A percentile compares a stretch with the other conserved stretches of the same genome.
These are phyloP conservation scores for Dolichomitus sp. DNA, from an alignment of 2,888 invertebrate species.

Conservation along the genomic window DNA sequence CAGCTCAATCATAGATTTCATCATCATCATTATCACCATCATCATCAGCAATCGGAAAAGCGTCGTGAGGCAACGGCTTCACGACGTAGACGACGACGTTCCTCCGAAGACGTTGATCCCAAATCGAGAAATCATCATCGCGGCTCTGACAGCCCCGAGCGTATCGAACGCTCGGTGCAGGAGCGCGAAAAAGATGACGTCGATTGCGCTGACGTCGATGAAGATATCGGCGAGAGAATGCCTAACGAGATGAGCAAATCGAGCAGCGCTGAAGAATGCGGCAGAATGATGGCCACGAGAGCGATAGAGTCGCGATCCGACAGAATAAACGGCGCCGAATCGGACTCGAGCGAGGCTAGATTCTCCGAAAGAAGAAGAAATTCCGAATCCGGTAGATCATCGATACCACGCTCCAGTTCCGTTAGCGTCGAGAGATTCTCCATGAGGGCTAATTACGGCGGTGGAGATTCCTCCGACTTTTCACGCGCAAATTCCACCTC, in stretches of 20 bases:
- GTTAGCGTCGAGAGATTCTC: constrained; percentile 84
- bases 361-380: constrained; percentile 79
- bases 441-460: constrained; percentile 82
- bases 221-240: constrained; percentile 51
- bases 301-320: constrained; percentile 45
- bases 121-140: constrained; percentile 50
- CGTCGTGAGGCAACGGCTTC: constrained; percentile 55
- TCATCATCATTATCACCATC: constrained; percentile 52
- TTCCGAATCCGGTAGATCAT: constrained; percentile 83
- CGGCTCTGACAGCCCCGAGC: constrained; percentile 50
- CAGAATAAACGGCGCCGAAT: constrained; percentile 66
- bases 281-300: constrained; percentile 60
- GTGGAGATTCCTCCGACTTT: constrained; percentile 82
- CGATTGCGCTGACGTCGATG: constrained; percentile 49
- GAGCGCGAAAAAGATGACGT: constrained; percentile 47
- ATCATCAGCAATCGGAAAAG: constrained; percentile 64
- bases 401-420: constrained; percentile 83
- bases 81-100: constrained; percentile 65
- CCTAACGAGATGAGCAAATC: constrained; percentile 69
- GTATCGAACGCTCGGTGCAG: constrained; percentile 11
- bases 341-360: constrained; percentile 74
- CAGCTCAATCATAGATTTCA: constrained; percentile 66
- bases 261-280: constrained; percentile 68
- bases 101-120: constrained; percentile 61
- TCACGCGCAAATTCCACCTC: constrained; percentile 84